These are phyloP conservation scores for Myotis pilosus DNA, from an alignment of 2,797 vertebrate species.

Conservation along the genomic window DNA sequence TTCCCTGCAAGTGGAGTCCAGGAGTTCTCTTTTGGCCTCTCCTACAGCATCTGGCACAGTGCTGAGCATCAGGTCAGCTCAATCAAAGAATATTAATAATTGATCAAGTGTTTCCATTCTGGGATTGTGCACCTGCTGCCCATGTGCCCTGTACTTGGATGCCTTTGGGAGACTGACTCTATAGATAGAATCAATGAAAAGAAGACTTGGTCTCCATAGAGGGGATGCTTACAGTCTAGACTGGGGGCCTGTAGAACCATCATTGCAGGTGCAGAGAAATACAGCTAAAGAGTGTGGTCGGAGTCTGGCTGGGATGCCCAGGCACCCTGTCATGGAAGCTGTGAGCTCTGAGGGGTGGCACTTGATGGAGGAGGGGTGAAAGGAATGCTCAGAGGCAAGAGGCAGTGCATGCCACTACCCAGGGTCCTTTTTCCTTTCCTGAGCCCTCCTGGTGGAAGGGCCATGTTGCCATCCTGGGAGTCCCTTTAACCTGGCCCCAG, in stretches of 20 bases:
- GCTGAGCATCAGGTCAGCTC: neutral
- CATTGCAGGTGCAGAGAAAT: neutral
- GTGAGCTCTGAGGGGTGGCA: neutral
- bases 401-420: neutral
- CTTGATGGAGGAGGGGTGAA: neutral
- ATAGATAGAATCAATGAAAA: neutral
- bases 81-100: conserved; percentile 10
- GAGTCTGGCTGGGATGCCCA: neutral
- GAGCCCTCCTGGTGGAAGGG: neutral
- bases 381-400: neutral
- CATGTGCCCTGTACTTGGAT: neutral
- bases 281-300: neutral
- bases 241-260: neutral
- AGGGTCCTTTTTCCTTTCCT: neutral
- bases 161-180: neutral
- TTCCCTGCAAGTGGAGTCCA: neutral
- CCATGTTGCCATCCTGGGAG: neutral
- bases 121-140: conserved; percentile 10
- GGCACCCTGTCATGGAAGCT: neutral
- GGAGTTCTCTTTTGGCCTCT: conserved; percentile 47
- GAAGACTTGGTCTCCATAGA: neutral
- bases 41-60: neutral
- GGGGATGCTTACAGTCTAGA: neutral
- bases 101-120: neutral
- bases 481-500: neutral